These are phyloP conservation scores for Synaphobranchus kaupii DNA, from an alignment of 2,797 vertebrate species.

Conservation along the genomic window DNA sequence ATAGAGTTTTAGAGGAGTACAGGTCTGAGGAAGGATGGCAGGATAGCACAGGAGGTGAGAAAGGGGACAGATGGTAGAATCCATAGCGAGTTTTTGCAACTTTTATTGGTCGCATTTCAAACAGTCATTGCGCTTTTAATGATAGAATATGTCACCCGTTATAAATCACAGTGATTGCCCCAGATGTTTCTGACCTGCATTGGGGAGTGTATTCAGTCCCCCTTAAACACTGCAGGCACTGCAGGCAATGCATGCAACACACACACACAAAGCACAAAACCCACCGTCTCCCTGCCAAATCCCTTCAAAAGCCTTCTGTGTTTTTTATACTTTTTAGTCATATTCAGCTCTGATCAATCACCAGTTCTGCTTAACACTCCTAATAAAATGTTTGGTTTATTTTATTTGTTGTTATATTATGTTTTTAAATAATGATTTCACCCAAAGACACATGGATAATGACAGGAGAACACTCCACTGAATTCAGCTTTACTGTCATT, in stretches of 20 bases:
- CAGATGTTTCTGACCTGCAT: background rate
- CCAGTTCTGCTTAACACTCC: background rate
- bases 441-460: too few relatives aligned
- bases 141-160: background rate
- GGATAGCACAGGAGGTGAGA: background rate
- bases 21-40: background rate
- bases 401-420: background rate
- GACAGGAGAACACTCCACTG: too few relatives aligned
- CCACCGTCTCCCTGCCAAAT: background rate
- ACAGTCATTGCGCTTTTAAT: background rate
- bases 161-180: background rate
- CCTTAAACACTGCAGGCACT: background rate
- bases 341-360: background rate
- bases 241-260: too few relatives aligned
- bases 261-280: background rate
- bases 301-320: background rate
- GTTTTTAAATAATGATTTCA: background rate
- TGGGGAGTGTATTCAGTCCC: background rate
- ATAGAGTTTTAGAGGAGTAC: too few relatives aligned
- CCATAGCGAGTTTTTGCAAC: background rate
- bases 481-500: background rate
- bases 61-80: background rate
- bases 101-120: background rate
- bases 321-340: background rate
- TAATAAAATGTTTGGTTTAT: too few relatives aligned